These are phyloP conservation scores for Mesocricetus auratus DNA, from an alignment of 2,113 vertebrate genomes.

Conservation along the genomic window DNA sequence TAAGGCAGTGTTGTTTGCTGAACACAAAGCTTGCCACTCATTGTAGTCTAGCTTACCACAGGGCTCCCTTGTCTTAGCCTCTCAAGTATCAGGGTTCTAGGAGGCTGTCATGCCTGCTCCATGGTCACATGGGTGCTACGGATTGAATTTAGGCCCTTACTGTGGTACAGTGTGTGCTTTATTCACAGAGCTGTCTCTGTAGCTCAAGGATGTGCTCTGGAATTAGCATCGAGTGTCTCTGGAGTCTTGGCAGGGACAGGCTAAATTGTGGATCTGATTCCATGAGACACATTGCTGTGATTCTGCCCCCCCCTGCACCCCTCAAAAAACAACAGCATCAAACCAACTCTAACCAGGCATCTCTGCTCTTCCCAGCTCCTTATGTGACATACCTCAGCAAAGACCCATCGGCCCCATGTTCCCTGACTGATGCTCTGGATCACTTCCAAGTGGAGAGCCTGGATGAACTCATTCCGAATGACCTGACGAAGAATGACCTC, in stretches of 20 bases:
- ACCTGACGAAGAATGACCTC: constrained; percentile 82
- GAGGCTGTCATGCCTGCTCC: neutral
- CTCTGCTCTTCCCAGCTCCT: constrained; percentile 89
- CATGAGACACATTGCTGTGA: neutral
- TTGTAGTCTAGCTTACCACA: neutral
- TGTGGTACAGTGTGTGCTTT: neutral
- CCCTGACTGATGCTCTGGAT: constrained; percentile 97
- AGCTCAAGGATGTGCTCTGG: neutral
- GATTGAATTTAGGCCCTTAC: neutral
- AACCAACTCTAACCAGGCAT: neutral
- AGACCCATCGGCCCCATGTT: constrained; percentile 94
- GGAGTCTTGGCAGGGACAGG: neutral
- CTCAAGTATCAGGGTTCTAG: neutral
- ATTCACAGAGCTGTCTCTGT: neutral
- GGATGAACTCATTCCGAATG: constrained; percentile 92
- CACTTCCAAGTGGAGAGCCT: constrained; percentile 97
- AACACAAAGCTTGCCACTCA: neutral
- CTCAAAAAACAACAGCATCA: neutral
- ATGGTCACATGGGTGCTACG: no score
- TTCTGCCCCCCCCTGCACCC: neutral
- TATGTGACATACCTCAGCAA: constrained; percentile 97
- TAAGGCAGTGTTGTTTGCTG: neutral
- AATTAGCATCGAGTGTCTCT: neutral
- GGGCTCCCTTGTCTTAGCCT: neutral
- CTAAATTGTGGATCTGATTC: neutral